These are phyloP conservation scores for Hippopotamus amphibius DNA, from an alignment of 2,113 vertebrate species.

Conservation along the genomic window DNA sequence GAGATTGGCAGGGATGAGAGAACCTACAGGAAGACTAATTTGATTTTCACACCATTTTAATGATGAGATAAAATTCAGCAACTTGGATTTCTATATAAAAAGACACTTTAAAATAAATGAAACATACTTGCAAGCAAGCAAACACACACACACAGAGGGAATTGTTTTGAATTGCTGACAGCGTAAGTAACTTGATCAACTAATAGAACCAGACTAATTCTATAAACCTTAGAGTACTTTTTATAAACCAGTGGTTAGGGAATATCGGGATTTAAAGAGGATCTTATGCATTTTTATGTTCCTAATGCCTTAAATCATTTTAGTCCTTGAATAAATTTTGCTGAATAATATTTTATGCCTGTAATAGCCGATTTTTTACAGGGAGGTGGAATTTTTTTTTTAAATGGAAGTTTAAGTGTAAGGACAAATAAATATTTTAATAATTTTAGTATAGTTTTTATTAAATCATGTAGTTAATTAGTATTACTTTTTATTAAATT, in stretches of 20 bases:
- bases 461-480: slow-evolving; percentile 56
- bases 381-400: neutral
- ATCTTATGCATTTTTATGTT: slow-evolving; percentile 67
- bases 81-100: slow-evolving; percentile 66
- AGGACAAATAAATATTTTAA: slow-evolving; percentile 34
- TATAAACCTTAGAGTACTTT: slow-evolving; percentile 64
- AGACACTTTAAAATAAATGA: slow-evolving; percentile 69
- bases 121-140: slow-evolving; percentile 57
- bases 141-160: neutral
- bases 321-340: slow-evolving; percentile 68
- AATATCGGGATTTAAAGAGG: slow-evolving; percentile 73
- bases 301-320: slow-evolving; percentile 68
- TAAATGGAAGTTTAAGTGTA: neutral
- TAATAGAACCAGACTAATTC: slow-evolving; percentile 73
- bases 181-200: slow-evolving; percentile 75
- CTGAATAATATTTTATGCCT: slow-evolving; percentile 62
- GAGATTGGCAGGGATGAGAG: slow-evolving; percentile 36
- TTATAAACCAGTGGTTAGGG: slow-evolving; percentile 71
- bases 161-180: slow-evolving; percentile 58
- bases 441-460: slow-evolving; percentile 55
- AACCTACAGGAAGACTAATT: slow-evolving; percentile 47
- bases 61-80: slow-evolving; percentile 70
- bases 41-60: slow-evolving; percentile 66
- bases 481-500: slow-evolving; percentile 2
- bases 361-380: slow-evolving; percentile 61